Percentiles rank a stretch among this genome's conserved stretches.
Evolutionary conservation across 2,888 invertebrate genomes (phyloP).

Genomic region (Sphecodes monilicornis): DNA sequence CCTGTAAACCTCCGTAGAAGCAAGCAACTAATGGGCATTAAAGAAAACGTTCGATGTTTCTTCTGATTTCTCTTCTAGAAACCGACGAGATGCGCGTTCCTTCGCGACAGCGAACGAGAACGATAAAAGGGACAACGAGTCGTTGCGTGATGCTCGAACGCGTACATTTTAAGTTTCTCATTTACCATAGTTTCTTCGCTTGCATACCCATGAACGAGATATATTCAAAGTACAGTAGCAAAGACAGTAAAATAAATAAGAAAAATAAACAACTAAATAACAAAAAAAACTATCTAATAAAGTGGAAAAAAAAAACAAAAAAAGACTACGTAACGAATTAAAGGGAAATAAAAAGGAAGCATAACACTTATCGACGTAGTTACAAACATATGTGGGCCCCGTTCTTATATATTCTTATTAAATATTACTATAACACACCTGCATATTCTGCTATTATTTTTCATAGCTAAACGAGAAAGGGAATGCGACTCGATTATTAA

Average conservation of each 20-base stretch:
- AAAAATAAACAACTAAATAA: slow-evolving; percentile 51
- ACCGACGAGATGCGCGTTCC: not conserved
- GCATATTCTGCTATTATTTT: slow-evolving; percentile 81
- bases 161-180: slow-evolving; percentile 67
- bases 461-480: slow-evolving; percentile 75
- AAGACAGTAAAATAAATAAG: slow-evolving; percentile 57
- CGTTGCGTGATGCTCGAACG: slow-evolving; percentile 39
- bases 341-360: slow-evolving; percentile 26
- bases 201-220: slow-evolving; percentile 71
- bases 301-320: slow-evolving; percentile 68
- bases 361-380: slow-evolving; percentile 79
- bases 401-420: slow-evolving; percentile 82
- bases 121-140: not conserved
- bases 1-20: slow-evolving; percentile 46
- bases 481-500: not conserved
- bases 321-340: slow-evolving; percentile 63
- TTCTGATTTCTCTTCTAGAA: slow-evolving; percentile 33
- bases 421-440: slow-evolving; percentile 79
- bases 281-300: slow-evolving; percentile 69
- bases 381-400: slow-evolving; percentile 80
- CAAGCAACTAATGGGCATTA: slow-evolving; percentile 61
- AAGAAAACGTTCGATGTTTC: slow-evolving; percentile 45
- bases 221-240: slow-evolving; percentile 73
- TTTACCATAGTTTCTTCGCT: slow-evolving; percentile 72
- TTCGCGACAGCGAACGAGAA: not conserved